Evolutionary conservation across 35 echinoderm and acorn worm species (phyloP).

Genomic region (Hemicentrotus pulcherrimus): DNA sequence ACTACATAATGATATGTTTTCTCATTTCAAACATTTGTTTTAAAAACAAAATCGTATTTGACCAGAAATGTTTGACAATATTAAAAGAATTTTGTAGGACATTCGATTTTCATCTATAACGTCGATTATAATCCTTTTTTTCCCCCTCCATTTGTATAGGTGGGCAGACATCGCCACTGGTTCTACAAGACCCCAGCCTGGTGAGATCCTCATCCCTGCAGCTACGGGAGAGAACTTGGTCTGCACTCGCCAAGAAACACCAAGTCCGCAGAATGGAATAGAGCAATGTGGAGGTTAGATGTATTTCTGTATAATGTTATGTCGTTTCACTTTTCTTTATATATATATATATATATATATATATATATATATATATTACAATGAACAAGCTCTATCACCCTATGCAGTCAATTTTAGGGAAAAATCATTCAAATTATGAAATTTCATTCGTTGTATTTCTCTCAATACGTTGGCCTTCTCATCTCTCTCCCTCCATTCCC

Average conservation of each 20-base stretch:
- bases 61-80: background rate
- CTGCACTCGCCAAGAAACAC: background rate
- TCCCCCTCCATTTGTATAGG: background rate
- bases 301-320: background rate
- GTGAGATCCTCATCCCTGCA: slow-evolving; percentile 36
- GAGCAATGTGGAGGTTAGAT: slow-evolving; percentile 25
- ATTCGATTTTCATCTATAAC: background rate
- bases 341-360: too few relatives aligned
- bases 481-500: background rate
- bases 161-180: background rate
- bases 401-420: too few relatives aligned
- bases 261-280: slow-evolving; percentile 25
- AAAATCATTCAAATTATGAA: too few relatives aligned
- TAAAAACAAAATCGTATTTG: too few relatives aligned
- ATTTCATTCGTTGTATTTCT: background rate
- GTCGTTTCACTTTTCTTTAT: too few relatives aligned
- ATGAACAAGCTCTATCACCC: too few relatives aligned
- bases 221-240: background rate
- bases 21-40: too few relatives aligned
- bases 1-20: too few relatives aligned
- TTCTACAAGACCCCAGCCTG: background rate
- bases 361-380: too few relatives aligned
- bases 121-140: background rate
- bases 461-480: background rate
- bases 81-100: background rate